Conservation (phyloP, 2,113 vertebrate genomes). For the Pampusana beccarii region DNA sequence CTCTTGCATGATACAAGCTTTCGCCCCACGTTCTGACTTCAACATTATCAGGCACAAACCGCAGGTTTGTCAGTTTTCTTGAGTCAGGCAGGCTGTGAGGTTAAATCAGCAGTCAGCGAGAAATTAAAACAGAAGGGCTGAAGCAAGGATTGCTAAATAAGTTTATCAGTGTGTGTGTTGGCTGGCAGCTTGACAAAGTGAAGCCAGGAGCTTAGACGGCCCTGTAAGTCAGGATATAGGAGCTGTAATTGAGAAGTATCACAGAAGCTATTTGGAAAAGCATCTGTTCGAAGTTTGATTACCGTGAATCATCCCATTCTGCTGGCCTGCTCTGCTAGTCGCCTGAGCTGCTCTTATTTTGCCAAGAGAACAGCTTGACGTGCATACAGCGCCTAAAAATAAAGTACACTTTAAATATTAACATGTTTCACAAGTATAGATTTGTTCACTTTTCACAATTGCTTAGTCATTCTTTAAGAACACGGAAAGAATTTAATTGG, state of each 20-base stretch:
- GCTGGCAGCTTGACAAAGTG: conserved; percentile 1
- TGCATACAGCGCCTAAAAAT: not conserved
- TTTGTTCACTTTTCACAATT: not conserved
- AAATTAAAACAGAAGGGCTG: conserved; percentile 29
- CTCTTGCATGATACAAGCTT: not conserved
- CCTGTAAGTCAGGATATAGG: conserved; percentile 6
- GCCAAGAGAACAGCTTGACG: conserved; percentile 33
- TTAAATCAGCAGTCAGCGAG: conserved; percentile 3
- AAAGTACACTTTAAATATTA: not conserved
- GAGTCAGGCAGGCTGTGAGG: not conserved
- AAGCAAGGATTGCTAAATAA: not conserved
- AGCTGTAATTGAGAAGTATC: conserved; percentile 40
- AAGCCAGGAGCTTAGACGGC: conserved; percentile 17
- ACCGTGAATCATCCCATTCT: not conserved
- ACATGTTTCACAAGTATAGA: not conserved
- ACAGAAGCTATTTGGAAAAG: conserved; percentile 25
- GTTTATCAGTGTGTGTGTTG: conserved; percentile 21
- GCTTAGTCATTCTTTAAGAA: conserved; percentile 26
- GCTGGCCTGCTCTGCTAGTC: conserved; percentile 22
- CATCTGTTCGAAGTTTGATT: conserved; percentile 29
- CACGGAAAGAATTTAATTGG: not conserved
- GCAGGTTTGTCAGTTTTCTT: not conserved
- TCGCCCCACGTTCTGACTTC: not conserved
- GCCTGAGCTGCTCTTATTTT: not conserved
- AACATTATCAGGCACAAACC: not conserved